Conservation (phyloP, 2,888 invertebrate genomes). For the Eudemis profundana region DNA sequence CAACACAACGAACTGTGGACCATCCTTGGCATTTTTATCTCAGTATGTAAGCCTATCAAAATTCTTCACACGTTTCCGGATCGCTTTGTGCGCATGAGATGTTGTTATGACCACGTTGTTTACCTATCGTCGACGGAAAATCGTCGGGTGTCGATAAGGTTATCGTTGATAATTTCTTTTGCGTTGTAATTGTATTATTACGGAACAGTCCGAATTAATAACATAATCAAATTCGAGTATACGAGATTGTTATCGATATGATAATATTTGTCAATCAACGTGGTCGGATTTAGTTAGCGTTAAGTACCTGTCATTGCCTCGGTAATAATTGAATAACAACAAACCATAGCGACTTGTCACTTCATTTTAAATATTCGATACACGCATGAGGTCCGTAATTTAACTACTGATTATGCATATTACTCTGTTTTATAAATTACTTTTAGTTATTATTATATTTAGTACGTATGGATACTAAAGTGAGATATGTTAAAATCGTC, state of each 20-base stretch:
- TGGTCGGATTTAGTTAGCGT: slow-evolving; percentile 36
- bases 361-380: slow-evolving; percentile 18
- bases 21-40: slow-evolving; percentile 59
- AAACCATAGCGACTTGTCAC: slow-evolving; percentile 27
- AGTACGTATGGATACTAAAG: no score
- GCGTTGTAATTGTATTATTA: slow-evolving; percentile 64
- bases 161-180: slow-evolving; percentile 74
- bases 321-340: slow-evolving; percentile 35
- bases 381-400: neutral
- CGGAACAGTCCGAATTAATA: slow-evolving; percentile 70
- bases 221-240: slow-evolving; percentile 66
- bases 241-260: slow-evolving; percentile 77
- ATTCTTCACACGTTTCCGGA: slow-evolving; percentile 54
- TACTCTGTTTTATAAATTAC: slow-evolving; percentile 6
- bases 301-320: slow-evolving; percentile 38
- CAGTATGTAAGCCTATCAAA: slow-evolving; percentile 50
- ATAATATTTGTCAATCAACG: slow-evolving; percentile 59
- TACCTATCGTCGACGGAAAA: slow-evolving; percentile 55
- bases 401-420: slow-evolving; percentile 7
- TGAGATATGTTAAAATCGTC: no score
- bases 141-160: slow-evolving; percentile 61
- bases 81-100: slow-evolving; percentile 52
- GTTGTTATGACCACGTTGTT: slow-evolving; percentile 54
- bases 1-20: slow-evolving; percentile 62
- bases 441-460: no score